Evolutionary conservation across 1,140 invertebrate genomes (phyloP).

Genomic region (Meloidogyne exigua): DNA sequence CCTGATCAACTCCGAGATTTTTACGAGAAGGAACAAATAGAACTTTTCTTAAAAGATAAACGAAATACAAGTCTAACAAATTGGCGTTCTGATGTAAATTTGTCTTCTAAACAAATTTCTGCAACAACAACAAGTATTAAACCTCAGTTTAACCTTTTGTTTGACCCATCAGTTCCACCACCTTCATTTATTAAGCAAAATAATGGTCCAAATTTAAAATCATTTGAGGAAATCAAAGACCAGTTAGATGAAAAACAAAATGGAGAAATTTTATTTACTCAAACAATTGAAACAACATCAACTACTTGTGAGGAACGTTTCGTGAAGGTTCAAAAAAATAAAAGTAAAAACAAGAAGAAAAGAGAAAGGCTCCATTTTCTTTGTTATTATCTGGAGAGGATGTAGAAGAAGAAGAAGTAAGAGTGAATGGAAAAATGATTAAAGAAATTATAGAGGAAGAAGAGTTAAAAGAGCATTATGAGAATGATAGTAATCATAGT

Average conservation of each 20-base stretch:
- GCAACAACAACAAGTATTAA: not conserved
- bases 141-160: not conserved
- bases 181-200: not conserved
- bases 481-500: not conserved
- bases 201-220: not conserved
- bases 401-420: too few relatives aligned
- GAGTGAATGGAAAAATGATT: not conserved
- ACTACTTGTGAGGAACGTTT: not conserved
- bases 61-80: constrained; percentile 6
- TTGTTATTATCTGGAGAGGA: not conserved
- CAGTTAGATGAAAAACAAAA: not conserved
- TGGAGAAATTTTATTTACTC: too few relatives aligned
- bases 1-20: constrained; percentile 23
- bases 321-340: not conserved
- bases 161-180: not conserved
- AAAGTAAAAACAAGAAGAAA: not conserved
- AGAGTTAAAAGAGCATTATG: not conserved
- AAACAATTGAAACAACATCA: not conserved
- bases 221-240: not conserved
- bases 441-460: not conserved
- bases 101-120: not conserved
- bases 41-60: not conserved
- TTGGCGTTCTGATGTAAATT: constrained; percentile 14
- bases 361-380: not conserved
- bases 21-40: constrained; percentile 13